Conservation (phyloP, 1,140 invertebrate genomes). For the Drosophila albomicans region DNA sequence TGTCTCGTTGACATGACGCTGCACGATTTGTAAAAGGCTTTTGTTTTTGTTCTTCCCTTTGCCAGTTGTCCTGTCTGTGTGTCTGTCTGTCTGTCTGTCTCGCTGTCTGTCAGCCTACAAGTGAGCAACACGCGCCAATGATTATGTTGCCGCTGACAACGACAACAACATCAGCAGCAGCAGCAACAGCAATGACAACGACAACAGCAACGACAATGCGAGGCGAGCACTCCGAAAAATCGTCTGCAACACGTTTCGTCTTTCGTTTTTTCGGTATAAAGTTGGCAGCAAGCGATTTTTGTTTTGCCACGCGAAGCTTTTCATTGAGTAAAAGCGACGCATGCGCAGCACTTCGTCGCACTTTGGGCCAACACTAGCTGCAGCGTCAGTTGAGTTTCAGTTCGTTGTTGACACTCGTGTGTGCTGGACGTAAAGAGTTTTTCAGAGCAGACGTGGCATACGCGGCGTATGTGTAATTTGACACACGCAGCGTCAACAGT, state of each 20-base stretch:
- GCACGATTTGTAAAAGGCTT: slow-evolving; percentile 76
- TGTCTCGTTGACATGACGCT: slow-evolving; percentile 81
- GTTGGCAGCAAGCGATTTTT: slow-evolving; percentile 18
- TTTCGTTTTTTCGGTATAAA: slow-evolving; percentile 48
- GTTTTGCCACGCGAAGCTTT: slow-evolving; percentile 59
- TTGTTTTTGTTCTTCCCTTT: slow-evolving; percentile 45
- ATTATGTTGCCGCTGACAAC: slow-evolving; percentile 77
- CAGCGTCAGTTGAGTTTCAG: slow-evolving; percentile 41
- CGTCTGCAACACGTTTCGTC: slow-evolving; percentile 15
- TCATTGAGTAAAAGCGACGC: slow-evolving; percentile 79
- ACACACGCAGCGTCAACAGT: slow-evolving; percentile 26
- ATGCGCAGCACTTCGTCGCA: slow-evolving; percentile 52
- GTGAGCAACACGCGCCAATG: slow-evolving; percentile 81
- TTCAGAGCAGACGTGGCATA: neutral
- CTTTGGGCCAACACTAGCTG: neutral
- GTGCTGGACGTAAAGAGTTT: slow-evolving; percentile 39
- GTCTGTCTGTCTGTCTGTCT: slow-evolving; percentile 21
- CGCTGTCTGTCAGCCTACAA: slow-evolving; percentile 62
- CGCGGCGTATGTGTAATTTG: slow-evolving; percentile 60
- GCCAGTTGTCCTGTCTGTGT: slow-evolving; percentile 24
- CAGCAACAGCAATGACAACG: slow-evolving; percentile 9
- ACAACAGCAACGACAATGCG: slow-evolving; percentile 37
- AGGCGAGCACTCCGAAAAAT: slow-evolving; percentile 62
- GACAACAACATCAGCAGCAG: slow-evolving; percentile 42
- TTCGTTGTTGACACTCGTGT: slow-evolving; percentile 73